Evolutionary conservation across 92 coral and sea anemone genomes (phyloP), one percentile per base, ranked within the genome.

Genomic region (Bergia puertoricense): DNA sequence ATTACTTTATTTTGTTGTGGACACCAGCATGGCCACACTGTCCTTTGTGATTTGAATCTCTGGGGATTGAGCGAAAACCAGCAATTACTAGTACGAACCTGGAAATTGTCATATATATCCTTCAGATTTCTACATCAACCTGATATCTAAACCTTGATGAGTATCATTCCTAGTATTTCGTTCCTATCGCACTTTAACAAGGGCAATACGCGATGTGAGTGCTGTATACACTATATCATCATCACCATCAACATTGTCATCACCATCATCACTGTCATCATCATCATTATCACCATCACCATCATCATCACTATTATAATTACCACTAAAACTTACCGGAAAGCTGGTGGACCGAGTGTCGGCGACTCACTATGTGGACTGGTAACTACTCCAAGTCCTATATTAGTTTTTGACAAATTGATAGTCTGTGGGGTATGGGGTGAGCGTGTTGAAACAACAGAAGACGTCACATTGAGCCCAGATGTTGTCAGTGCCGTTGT

Each of bases 321-420:
- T 69, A 81, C 14, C 18, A 81, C 6, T 45, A 8, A 8, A 54
- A 48, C 77, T 13, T 89, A 95, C 98, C 98, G 93, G 88, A 95
- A 95, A 3, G 91, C 82, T 3, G 98, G 93, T 3, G 98, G 98
- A 7, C 94, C 96, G 42, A 90, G 86, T 14, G 96, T 91, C 8
- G 98, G 96, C 9, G 98, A 95, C 39, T 95, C 98, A 43, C 92
- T 95, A 56, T 93, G 90, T 5, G 93, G 94, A 79, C 94, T 92
- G 39, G 85, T 94, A 46, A 93, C 96, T 79, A 93, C 93, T 2
- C 94, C 91, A 45, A 95, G 88, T 50, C 98, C 95, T 51, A 95
- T 95, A 77, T 95, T 95, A 81, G 98, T 95, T 74, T 93, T 95
- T 14, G 98, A 95, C 85, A 95, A 74, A 41, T 94, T 95, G 38